Conservation (phyloP, 2,888 invertebrate species). For the Chloroclystis v-ata region DNA sequence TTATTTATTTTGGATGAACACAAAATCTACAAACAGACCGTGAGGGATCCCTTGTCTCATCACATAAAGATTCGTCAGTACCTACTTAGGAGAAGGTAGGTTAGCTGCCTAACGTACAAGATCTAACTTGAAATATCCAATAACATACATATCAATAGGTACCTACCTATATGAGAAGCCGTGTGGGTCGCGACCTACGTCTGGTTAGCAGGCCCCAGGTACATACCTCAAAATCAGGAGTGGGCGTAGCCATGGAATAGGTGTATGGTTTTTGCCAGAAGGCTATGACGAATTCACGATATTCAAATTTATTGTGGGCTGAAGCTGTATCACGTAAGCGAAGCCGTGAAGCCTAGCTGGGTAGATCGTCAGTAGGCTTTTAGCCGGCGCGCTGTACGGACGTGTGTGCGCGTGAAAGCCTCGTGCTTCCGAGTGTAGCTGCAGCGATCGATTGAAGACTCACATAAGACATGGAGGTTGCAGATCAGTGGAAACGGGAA, state of each 20-base stretch:
- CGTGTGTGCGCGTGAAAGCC: conserved; percentile 52
- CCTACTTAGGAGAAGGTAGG: too few relatives aligned
- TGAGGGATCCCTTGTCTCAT: too few relatives aligned
- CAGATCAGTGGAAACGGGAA: conserved; percentile 72
- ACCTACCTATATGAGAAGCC: conserved; percentile 26
- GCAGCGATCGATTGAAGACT: conserved; percentile 54
- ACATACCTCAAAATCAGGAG: conserved; percentile 44
- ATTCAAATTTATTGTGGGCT: conserved; percentile 61
- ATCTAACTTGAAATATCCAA: background rate
- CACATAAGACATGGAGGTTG: conserved; percentile 64
- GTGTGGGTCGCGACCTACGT: conserved; percentile 59
- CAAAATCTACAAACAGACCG: too few relatives aligned
- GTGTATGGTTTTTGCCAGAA: conserved; percentile 67
- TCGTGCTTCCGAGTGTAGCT: conserved; percentile 67
- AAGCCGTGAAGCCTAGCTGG: conserved; percentile 23
- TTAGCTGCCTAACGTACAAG: background rate
- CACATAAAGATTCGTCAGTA: too few relatives aligned
- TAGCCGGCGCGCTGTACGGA: conserved; percentile 52
- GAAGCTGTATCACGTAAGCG: conserved; percentile 40
- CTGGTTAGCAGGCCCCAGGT: conserved; percentile 42
- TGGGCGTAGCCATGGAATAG: conserved; percentile 70
- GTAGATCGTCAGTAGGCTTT: conserved; percentile 53
- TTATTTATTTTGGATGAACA: too few relatives aligned
- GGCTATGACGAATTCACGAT: conserved; percentile 66
- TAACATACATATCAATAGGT: conserved; percentile 8